phyloP scores from a whole-genome alignment of 2,113 vertebrate species.

The Podarcis muralis region DNA sequence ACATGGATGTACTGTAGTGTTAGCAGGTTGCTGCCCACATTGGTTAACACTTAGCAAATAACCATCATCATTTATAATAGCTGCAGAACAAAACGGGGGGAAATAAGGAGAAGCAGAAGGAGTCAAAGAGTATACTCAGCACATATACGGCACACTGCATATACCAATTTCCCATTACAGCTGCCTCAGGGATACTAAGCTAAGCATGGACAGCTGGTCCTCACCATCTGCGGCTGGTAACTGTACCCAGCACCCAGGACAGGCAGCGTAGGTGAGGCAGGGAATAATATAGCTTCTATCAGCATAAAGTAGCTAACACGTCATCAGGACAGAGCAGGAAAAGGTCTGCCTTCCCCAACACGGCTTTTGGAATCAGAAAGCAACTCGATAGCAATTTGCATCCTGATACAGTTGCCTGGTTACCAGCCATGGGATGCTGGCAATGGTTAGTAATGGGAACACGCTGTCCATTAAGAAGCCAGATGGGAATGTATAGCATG shows the following conservation, averaged over 20 bases:
- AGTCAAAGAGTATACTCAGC: slow-evolving; percentile 45
- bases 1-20: background rate
- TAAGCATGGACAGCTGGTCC: slow-evolving; percentile 57
- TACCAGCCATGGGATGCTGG: slow-evolving; percentile 40
- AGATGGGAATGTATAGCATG: slow-evolving; percentile 41
- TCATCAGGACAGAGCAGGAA: slow-evolving; percentile 28
- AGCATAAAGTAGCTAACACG: slow-evolving; percentile 35
- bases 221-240: slow-evolving; percentile 56
- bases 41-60: slow-evolving; percentile 25
- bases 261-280: background rate
- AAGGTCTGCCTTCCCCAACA: slow-evolving; percentile 18
- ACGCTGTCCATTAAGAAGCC: slow-evolving; percentile 53
- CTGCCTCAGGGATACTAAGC: slow-evolving; percentile 59
- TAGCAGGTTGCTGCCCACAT: slow-evolving; percentile 21
- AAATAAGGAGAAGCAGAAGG: slow-evolving; percentile 47
- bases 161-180: slow-evolving; percentile 63
- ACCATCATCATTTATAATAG: slow-evolving; percentile 48
- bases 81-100: slow-evolving; percentile 38
- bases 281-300: slow-evolving; percentile 12
- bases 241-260: background rate
- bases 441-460: slow-evolving; percentile 46
- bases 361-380: slow-evolving; percentile 10
- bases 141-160: slow-evolving; percentile 44
- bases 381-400: background rate
- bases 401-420: slow-evolving; percentile 18